Evolutionary conservation across 2,888 invertebrate genomes (phyloP).

Genomic region (Germaria angustata): DNA sequence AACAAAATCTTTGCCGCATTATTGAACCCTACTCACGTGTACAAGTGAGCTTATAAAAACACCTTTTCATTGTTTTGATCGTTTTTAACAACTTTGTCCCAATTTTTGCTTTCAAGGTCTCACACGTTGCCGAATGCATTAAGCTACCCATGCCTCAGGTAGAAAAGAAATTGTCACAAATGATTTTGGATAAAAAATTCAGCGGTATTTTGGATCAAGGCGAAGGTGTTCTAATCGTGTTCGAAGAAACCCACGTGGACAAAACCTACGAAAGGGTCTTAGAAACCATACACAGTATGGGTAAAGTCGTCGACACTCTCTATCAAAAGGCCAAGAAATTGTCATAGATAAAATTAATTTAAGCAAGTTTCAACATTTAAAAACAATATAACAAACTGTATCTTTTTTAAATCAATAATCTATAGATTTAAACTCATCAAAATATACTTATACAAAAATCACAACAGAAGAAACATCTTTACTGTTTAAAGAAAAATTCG

Average conservation of each 20-base stretch:
- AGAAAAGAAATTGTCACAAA: conserved; percentile 99
- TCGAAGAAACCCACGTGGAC: conserved; percentile 96
- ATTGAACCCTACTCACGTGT: conserved; percentile 99
- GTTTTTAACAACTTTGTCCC: no score
- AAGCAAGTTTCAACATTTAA: conserved; percentile 24
- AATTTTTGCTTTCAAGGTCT: conserved; percentile 81
- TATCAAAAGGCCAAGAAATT: conserved; percentile 99
- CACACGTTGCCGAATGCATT: conserved; percentile 94
- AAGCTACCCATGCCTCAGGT: conserved; percentile 94
- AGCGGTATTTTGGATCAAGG: conserved; percentile 99
- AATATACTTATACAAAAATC: conserved; percentile 19
- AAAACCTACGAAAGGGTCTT: conserved; percentile 98
- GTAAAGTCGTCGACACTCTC: conserved; percentile 99
- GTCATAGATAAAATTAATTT: conserved; percentile 83
- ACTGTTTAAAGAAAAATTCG: not conserved
- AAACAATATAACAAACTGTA: conserved; percentile 32
- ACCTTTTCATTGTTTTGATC: no score
- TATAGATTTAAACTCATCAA: conserved; percentile 36
- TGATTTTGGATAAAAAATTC: conserved; percentile 99
- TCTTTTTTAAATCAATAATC: conserved; percentile 43
- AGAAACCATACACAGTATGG: conserved; percentile 99
- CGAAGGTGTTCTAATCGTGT: conserved; percentile 97
- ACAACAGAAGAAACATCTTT: not conserved
- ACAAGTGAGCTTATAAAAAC: conserved; percentile 82
- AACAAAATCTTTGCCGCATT: conserved; percentile 98